A percentile compares a stretch with the other conserved stretches of the same genome.
Evolutionary conservation across 1,140 invertebrate genomes (phyloP).

Genomic region (Teleogryllus occipitalis): DNA sequence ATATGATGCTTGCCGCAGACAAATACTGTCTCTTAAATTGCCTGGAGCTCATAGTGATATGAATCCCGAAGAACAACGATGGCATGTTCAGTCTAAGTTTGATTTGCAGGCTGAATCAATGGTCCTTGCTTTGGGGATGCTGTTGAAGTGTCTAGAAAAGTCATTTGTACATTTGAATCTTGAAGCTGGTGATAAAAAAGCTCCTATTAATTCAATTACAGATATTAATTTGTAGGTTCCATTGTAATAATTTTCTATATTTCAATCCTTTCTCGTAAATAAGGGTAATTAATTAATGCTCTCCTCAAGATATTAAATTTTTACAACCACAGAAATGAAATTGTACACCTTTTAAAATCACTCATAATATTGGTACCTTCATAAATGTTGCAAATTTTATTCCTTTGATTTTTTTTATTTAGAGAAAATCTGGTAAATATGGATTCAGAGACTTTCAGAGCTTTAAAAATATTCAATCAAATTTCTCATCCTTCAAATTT

Average conservation of each 20-base stretch:
- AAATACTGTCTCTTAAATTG: conserved; percentile 51
- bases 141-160: conserved; percentile 64
- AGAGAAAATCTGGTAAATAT: conserved; percentile 61
- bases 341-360: background rate
- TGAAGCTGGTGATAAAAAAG: conserved; percentile 38
- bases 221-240: conserved; percentile 54
- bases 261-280: background rate
- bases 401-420: conserved; percentile 23
- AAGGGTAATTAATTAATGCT: background rate
- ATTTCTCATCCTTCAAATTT: conserved; percentile 66
- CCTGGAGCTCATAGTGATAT: conserved; percentile 48
- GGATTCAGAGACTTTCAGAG: conserved; percentile 60
- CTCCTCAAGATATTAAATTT: background rate
- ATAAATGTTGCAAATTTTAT: background rate
- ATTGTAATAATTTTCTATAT: background rate
- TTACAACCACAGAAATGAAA: too few species aligned
- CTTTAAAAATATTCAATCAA: conserved; percentile 65
- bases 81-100: conserved; percentile 57
- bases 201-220: conserved; percentile 50
- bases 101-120: conserved; percentile 56
- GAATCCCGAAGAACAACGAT: conserved; percentile 46
- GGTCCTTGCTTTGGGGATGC: conserved; percentile 61
- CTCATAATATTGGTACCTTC: background rate
- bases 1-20: conserved; percentile 47
- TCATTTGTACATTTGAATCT: conserved; percentile 53